A percentile compares a stretch with the other conserved stretches of the same genome.
Evolutionary conservation across 2,888 invertebrate species (phyloP).

Genomic region (Rhingia campestris): DNA sequence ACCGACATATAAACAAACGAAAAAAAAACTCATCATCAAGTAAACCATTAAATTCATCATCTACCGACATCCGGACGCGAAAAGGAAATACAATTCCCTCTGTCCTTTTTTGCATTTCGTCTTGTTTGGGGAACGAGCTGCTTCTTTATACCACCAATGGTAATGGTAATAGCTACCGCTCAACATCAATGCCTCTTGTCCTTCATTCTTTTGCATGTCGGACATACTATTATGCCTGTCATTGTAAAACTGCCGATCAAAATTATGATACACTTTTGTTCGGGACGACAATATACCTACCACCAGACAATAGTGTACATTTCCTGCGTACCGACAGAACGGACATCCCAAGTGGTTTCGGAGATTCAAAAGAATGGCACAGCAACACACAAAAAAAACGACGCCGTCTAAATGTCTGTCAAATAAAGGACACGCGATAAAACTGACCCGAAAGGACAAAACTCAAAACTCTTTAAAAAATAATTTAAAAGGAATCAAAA

Average conservation of each 20-base stretch:
- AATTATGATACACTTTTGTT: slow-evolving; percentile 72
- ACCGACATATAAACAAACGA: slow-evolving; percentile 5
- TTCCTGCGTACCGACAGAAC: slow-evolving; percentile 58
- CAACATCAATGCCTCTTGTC: slow-evolving; percentile 36
- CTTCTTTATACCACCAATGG: slow-evolving; percentile 22
- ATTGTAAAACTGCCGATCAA: slow-evolving; percentile 50
- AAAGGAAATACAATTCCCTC: slow-evolving; percentile 30
- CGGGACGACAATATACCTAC: slow-evolving; percentile 49
- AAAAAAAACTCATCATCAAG: slow-evolving; percentile 5
- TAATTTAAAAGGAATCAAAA: slow-evolving; percentile 70
- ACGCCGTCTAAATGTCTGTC: slow-evolving; percentile 54
- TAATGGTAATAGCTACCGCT: slow-evolving; percentile 16
- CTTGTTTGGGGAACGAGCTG: slow-evolving; percentile 11
- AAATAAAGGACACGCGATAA: slow-evolving; percentile 72
- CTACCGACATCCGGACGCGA: slow-evolving; percentile 53
- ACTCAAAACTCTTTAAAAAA: slow-evolving; percentile 58
- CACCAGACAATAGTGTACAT: slow-evolving; percentile 69
- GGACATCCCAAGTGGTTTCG: slow-evolving; percentile 65
- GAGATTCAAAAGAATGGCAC: neutral
- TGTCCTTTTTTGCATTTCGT: slow-evolving; percentile 54
- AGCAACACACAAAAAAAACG: slow-evolving; percentile 24
- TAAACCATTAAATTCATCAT: slow-evolving; percentile 30
- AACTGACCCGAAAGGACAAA: slow-evolving; percentile 33
- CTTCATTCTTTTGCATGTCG: slow-evolving; percentile 14
- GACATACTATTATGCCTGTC: slow-evolving; percentile 45